Evolutionary conservation across 2,113 vertebrate species (phyloP).

Genomic region (Chaetops frenatus): DNA sequence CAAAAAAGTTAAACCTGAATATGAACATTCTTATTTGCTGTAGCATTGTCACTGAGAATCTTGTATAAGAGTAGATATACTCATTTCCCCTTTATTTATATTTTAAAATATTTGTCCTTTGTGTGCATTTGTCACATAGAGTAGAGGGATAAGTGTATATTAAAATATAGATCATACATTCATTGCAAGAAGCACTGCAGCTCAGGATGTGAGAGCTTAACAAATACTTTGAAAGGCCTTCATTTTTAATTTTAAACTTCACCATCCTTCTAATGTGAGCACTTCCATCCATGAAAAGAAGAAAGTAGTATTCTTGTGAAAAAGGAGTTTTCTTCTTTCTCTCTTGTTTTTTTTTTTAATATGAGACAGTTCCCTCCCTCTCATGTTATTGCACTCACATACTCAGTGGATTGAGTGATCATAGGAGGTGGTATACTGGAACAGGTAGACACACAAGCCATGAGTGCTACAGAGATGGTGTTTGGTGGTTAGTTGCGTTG

Average conservation of each 20-base stretch:
- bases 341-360: not conserved
- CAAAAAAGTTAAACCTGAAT: not conserved
- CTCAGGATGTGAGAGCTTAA: not conserved
- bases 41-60: not conserved
- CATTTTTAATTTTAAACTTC: not conserved
- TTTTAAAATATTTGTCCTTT: not conserved
- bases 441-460: not conserved
- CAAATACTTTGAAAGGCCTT: not conserved
- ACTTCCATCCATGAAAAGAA: not conserved
- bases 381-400: not conserved
- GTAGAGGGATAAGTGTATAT: not conserved
- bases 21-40: not conserved
- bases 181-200: not conserved
- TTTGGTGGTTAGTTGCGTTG: not conserved
- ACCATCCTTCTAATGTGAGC: not conserved
- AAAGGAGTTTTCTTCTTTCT: not conserved
- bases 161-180: not conserved
- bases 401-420: not conserved
- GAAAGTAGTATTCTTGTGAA: not conserved
- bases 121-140: not conserved
- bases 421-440: not conserved
- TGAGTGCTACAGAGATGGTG: not conserved
- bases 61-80: not conserved
- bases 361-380: not conserved
- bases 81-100: not conserved